A percentile compares a stretch with the other conserved stretches of the same genome.
phyloP scores from a whole-genome alignment of 2,113 vertebrate genomes.

The Dendropsophus ebraccatus region DNA sequence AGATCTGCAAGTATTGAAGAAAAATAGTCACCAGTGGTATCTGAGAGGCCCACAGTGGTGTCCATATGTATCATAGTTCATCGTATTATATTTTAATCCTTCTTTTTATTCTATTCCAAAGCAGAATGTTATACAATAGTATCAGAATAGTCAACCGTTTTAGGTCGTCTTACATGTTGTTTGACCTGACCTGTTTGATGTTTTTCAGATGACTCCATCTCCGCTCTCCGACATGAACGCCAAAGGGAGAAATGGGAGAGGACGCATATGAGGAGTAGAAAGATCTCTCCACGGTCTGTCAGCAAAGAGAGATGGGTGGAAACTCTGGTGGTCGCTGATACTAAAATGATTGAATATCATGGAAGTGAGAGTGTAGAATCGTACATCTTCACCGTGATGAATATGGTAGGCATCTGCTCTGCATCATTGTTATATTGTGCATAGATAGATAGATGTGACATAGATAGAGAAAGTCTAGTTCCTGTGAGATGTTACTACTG shows the following conservation, averaged over 20 bases:
- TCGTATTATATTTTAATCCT: no score
- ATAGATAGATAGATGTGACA: neutral
- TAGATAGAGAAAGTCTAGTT: no score
- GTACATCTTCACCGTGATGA: slow-evolving; percentile 98
- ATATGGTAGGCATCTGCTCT: slow-evolving; percentile 82
- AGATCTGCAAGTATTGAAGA: no score
- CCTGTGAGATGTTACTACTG: no score
- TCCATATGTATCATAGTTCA: no score
- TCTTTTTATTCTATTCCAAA: no score
- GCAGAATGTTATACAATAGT: neutral
- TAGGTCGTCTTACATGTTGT: neutral
- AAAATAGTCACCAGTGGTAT: no score
- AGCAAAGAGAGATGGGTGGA: slow-evolving; percentile 97
- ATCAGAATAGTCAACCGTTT: neutral
- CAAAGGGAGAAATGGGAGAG: slow-evolving; percentile 77
- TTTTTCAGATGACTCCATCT: slow-evolving; percentile 74
- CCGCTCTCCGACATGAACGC: slow-evolving; percentile 71
- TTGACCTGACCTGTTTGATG: neutral
- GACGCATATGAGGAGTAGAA: slow-evolving; percentile 65
- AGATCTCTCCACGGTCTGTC: slow-evolving; percentile 82
- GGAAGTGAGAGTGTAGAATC: slow-evolving; percentile 91
- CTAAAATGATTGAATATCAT: slow-evolving; percentile 94
- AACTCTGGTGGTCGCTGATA: slow-evolving; percentile 94
- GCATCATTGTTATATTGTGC: neutral
- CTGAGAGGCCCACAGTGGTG: no score